Base-by-base conservation (phyloP, 2,113 vertebrate genomes). In the Gallinago media region DNA sequence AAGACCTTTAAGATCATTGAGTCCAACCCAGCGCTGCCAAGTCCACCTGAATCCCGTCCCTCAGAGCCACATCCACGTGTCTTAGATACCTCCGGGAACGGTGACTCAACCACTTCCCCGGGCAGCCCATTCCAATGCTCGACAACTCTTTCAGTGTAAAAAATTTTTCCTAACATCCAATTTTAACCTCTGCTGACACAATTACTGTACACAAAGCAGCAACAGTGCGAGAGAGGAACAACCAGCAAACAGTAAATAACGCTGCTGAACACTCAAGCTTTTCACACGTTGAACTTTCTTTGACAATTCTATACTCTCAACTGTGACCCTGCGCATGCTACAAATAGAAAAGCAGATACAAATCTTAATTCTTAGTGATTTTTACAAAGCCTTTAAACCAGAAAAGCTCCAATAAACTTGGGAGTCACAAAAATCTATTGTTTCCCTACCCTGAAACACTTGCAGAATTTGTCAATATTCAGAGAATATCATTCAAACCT, bases 351-450 rank as follows among this genome's bases (percentile, higher is more conserved):
- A 16, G 7, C 67, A 61, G 34, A 80, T 76, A 23, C 74, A 85
- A 70, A 86, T 67, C 71, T 65, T 74, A 80, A 82, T 59, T 88
- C 68, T 46, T 42, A 66, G 36, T 3, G 79, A 89, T 85, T 85
- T 85, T 92, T 75, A 74, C 78, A 92, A 93, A 97, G 88, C 75
- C 91, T 79, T 80, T 88, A 94, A 90, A 79, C 59, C 67, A 90
- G 32, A 19, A 80, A 88, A 85, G 75, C 59, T 85, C 59, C 85
- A 38, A 79, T 88, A 29, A 72, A 92, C 63, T 76, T 59, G 38
- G 23, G 15, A 92, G 62, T 76, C 92, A 92, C 26, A 65, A 79
- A 76, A 84, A 90, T 73, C 54, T 50, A 42, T 65, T 74, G 63
- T 58, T 94, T 86, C 3, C 2, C 22, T 74, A 34, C 49, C 40